Conservation (phyloP, 2,888 invertebrate genomes). For the Ellobium chinense region DNA sequence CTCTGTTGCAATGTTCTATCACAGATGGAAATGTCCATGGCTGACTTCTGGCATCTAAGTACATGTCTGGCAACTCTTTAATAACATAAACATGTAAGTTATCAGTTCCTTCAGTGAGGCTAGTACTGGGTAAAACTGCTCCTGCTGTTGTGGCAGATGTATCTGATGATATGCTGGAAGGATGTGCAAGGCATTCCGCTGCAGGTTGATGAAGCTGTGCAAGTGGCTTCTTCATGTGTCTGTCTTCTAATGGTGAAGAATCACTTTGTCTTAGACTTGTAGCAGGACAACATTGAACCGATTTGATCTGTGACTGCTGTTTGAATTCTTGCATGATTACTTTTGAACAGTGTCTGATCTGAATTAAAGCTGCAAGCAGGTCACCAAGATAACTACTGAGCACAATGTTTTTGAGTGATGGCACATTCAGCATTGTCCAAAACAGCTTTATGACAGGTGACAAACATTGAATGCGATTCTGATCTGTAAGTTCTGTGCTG, state of each 20-base stretch:
- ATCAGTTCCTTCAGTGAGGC: background rate
- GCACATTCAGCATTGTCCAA: background rate
- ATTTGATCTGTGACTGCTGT: no score
- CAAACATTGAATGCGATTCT: conserved; percentile 12
- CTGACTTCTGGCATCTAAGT: background rate
- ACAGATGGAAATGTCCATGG: conserved; percentile 26
- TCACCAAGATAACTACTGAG: conserved; percentile 28
- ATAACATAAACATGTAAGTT: background rate
- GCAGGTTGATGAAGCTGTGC: background rate
- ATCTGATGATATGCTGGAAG: background rate
- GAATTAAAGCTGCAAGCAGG: conserved; percentile 23
- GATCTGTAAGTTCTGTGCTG: conserved; percentile 24
- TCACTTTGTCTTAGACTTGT: background rate
- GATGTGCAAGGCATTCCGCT: background rate
- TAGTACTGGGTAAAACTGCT: no score
- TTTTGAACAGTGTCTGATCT: conserved; percentile 20
- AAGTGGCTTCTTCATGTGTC: background rate
- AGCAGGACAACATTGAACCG: no score
- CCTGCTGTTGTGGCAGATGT: no score
- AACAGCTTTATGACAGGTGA: conserved; percentile 19
- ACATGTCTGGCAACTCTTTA: background rate
- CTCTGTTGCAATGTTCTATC: background rate
- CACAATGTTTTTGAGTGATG: conserved; percentile 29
- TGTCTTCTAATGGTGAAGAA: no score
- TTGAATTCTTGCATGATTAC: conserved; percentile 9